Evolutionary conservation across 2,797 vertebrate genomes (phyloP).

Genomic region (Fistularia commersonii): DNA sequence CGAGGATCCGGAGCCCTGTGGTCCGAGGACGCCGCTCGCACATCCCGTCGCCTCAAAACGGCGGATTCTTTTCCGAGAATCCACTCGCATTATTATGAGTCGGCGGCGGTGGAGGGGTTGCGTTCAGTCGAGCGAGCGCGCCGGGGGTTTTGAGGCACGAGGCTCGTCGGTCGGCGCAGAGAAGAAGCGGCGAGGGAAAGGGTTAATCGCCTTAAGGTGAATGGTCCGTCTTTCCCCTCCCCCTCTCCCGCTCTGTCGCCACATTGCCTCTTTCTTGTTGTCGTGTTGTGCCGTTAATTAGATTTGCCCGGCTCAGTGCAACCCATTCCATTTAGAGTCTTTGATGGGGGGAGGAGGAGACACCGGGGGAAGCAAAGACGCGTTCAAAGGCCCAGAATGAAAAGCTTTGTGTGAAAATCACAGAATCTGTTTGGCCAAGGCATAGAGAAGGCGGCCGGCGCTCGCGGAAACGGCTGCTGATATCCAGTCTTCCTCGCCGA

Average conservation of each 20-base stretch:
- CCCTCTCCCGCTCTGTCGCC: slow-evolving; percentile 5
- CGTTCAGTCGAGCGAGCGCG: slow-evolving; percentile 40
- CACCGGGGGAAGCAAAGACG: slow-evolving; percentile 9
- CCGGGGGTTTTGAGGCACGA: slow-evolving; percentile 39
- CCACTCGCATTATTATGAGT: slow-evolving; percentile 19
- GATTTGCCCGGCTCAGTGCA: slow-evolving; percentile 61
- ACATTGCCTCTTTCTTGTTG: slow-evolving; percentile 59
- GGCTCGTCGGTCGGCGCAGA: slow-evolving; percentile 45
- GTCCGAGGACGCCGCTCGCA: no score
- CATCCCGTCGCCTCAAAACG: no score
- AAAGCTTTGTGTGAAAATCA: background rate
- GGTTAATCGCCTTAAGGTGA: slow-evolving; percentile 61
- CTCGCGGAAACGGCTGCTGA: no score
- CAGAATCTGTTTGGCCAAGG: no score
- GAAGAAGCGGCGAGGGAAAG: slow-evolving; percentile 40
- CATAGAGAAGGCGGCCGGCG: no score
- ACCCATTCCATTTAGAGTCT: slow-evolving; percentile 60
- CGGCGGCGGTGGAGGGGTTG: slow-evolving; percentile 18
- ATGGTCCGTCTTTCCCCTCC: slow-evolving; percentile 40
- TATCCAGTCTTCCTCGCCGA: no score
- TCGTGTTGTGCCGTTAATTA: slow-evolving; percentile 71
- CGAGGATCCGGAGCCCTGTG: no score
- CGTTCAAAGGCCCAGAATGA: background rate
- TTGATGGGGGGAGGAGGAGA: slow-evolving; percentile 43
- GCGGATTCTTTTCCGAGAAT: slow-evolving; percentile 35